Conservation (phyloP, 2,888 invertebrate genomes). For the Drosophila phalerata region DNA sequence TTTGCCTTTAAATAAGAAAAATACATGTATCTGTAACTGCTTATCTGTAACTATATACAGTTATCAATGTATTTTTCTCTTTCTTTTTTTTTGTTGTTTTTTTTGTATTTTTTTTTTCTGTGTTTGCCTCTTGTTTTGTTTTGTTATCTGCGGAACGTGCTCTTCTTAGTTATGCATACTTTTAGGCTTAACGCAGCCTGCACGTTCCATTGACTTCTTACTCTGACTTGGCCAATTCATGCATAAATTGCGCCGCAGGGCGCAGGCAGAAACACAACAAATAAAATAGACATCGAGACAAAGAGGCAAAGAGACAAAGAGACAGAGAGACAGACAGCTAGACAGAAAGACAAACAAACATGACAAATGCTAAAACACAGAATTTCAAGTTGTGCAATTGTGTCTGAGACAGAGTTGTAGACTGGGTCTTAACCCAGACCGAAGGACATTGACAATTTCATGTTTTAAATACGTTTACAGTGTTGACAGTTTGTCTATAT, state of each 20-base stretch:
- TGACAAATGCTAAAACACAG: constrained; percentile 59
- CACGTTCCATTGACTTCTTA: constrained; percentile 57
- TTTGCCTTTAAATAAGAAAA: constrained; percentile 51
- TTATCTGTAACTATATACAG: constrained; percentile 26
- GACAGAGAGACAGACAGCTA: constrained; percentile 2
- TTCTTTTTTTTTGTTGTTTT: constrained; percentile 3
- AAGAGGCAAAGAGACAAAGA: neutral
- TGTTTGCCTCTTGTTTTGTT: constrained; percentile 36
- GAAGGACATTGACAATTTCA: neutral
- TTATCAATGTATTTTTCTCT: constrained; percentile 63
- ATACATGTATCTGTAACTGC: constrained; percentile 26
- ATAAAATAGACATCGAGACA: too few relatives aligned
- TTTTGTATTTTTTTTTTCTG: constrained; percentile 14
- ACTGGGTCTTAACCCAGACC: neutral
- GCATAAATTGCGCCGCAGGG: constrained; percentile 59
- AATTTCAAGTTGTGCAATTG: constrained; percentile 54
- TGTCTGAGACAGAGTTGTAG: constrained; percentile 14
- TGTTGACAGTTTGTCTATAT: constrained; percentile 10
- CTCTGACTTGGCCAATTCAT: constrained; percentile 36
- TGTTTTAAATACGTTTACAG: constrained; percentile 3
- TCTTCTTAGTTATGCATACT: constrained; percentile 76
- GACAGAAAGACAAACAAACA: constrained; percentile 45
- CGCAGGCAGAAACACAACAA: constrained; percentile 29
- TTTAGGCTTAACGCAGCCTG: constrained; percentile 67
- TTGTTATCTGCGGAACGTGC: constrained; percentile 75